Base-by-base conservation (phyloP, 2,113 vertebrate genomes). In the Phycodurus eques region DNA sequence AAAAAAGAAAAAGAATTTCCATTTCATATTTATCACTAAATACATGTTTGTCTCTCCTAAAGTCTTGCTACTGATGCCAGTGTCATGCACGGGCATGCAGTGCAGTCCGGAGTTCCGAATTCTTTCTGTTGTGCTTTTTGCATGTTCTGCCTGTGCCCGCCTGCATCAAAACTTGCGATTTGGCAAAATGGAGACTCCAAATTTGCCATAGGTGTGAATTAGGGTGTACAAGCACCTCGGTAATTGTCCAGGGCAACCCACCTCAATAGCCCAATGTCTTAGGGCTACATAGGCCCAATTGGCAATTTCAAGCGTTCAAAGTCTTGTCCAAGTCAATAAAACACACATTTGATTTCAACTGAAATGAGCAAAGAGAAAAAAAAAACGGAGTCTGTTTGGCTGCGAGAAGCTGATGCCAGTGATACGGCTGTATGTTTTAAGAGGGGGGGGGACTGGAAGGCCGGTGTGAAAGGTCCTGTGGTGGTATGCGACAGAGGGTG, bases 401-500 rank as follows among this genome's bases (percentile, higher is more conserved):
- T 72, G 65, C 44, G 74, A 20, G 64, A 78, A 81, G 78, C 81
- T 53, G 83, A 82, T 85, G 83, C 76, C 76, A 80, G 70, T 82
- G 79, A 88, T 80, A 81, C 75, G 71, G 63, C 65, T 79, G 81
- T 79, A 80, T 90, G 81, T 88, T 89, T 88, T 87, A 80, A 62
- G 72, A 81, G 69, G 63, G 81, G 71, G 68, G 76, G 71, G 49
- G 75, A 72, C 76, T 76, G 80, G 83, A 80, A 78, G 73, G 74
- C 49, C 82, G 77, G 92, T 92, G 91, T 92, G 92, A 93, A 94
- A 93, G 92, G 92, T 93, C 92, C 84, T 76, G 85, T 83, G 85
- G 83, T 92, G 93, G 92, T 93, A 94, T 93, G 93, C 76, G 70
- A 89, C 84, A 85, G 90, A 79, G 88, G 89, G 88, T 88, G 90